Evolutionary conservation across 2,113 vertebrate genomes (phyloP), one percentile per base, ranked within the genome.

Genomic region (Nerophis ophidion): DNA sequence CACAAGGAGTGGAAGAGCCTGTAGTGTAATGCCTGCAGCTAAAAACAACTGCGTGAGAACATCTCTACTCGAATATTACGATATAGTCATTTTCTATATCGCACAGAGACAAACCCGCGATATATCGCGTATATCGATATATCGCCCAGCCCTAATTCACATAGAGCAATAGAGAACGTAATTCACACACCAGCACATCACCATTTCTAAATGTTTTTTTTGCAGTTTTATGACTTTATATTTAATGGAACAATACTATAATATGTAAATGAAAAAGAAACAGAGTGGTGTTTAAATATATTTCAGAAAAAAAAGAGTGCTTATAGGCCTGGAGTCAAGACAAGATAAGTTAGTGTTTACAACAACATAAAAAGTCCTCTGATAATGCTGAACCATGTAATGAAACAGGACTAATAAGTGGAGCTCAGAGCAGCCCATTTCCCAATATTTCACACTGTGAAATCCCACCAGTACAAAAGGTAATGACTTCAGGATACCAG

Each of bases 101-200:
- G n/a, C n/a, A n/a, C n/a, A n/a, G n/a, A n/a, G n/a, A n/a, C n/a
- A n/a, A n/a, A n/a, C n/a, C n/a, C n/a, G n/a, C n/a, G n/a, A n/a
- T n/a, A n/a, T n/a, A n/a, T n/a, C n/a, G n/a, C n/a, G n/a, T n/a
- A n/a, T n/a, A n/a, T n/a, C n/a, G n/a, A n/a, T n/a, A n/a, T n/a
- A n/a, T n/a, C n/a, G n/a, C n/a, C n/a, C n/a, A n/a, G n/a, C n/a
- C n/a, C n/a, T 49, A 57, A 67, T 74, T 64, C 58, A 60, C 50
- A 72, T 56, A 9, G 17, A 68, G 62, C 69, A 63, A 70, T 63
- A 71, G 52, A 60, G 33, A 68, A 68, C 33, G 42, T 47, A 70
- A 66, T 59, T 71, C 59, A 60, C 74, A 71, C 48, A 60, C 61
- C 38, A 60, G 46, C 56, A 71, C 57, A 70, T 75, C 74, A 69